These are phyloP conservation scores for Zhengitettix transpicula DNA, from an alignment of 2,888 invertebrate genomes.

Conservation along the genomic window DNA sequence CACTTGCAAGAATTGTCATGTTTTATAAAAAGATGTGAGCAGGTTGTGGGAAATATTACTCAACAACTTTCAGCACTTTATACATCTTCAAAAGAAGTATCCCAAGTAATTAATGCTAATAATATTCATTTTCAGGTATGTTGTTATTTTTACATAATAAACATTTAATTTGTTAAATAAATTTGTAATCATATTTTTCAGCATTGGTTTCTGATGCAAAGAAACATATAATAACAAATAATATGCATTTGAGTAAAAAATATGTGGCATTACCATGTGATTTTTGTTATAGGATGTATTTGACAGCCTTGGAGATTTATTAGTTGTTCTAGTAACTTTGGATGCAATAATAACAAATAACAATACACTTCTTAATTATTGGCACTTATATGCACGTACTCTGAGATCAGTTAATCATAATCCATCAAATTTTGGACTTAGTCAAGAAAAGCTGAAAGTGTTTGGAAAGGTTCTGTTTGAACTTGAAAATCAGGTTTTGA, in stretches of 20 bases:
- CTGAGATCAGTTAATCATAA: conserved; percentile 50
- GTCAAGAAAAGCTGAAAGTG: conserved; percentile 42
- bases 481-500: conserved; percentile 38
- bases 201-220: too few relatives aligned
- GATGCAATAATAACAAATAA: conserved; percentile 47
- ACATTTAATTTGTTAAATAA: too few relatives aligned
- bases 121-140: conserved; percentile 19
- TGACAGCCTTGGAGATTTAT: conserved; percentile 28
- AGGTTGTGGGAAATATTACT: conserved; percentile 52
- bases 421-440: conserved; percentile 39
- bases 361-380: conserved; percentile 44
- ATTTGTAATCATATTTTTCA: too few relatives aligned
- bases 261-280: conserved; percentile 12
- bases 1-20: conserved; percentile 40
- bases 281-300: conserved; percentile 24
- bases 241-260: neutral
- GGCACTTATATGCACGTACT: conserved; percentile 60
- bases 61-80: conserved; percentile 58
- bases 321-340: conserved; percentile 36
- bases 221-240: too few relatives aligned
- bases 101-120: conserved; percentile 21
- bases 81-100: conserved; percentile 25
- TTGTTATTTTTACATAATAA: neutral
- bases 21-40: conserved; percentile 51
- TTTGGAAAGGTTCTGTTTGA: conserved; percentile 54